These are phyloP conservation scores for Dendrolimus kikuchii DNA, from an alignment of 1,140 invertebrate genomes.

Conservation along the genomic window DNA sequence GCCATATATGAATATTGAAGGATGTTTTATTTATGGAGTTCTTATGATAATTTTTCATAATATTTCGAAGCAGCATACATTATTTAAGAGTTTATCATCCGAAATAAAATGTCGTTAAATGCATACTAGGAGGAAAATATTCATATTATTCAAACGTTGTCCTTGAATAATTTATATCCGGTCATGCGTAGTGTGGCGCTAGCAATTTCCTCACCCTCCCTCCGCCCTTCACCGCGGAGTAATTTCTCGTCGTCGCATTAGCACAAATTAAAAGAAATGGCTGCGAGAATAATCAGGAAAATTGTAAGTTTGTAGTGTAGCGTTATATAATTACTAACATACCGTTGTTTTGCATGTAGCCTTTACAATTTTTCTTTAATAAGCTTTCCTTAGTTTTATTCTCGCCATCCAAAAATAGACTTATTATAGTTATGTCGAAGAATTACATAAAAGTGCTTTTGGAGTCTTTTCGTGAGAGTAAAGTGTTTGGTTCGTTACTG, in stretches of 20 bases:
- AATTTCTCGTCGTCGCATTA: constrained; percentile 45
- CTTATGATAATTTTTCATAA: no score
- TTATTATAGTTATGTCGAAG: constrained; percentile 66
- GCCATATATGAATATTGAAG: no score
- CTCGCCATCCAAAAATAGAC: constrained; percentile 65
- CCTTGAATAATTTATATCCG: constrained; percentile 44
- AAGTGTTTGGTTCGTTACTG: constrained; percentile 45
- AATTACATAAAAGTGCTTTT: constrained; percentile 71
- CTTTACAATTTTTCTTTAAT: constrained; percentile 19
- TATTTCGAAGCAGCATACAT: no score
- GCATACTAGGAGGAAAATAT: background rate
- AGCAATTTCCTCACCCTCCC: constrained; percentile 61
- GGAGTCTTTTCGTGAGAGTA: constrained; percentile 70
- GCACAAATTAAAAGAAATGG: constrained; percentile 64
- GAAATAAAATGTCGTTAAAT: constrained; percentile 1
- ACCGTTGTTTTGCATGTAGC: constrained; percentile 39
- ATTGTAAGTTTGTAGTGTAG: constrained; percentile 63
- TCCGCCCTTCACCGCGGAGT: constrained; percentile 52
- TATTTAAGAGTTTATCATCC: background rate
- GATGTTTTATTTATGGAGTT: no score
- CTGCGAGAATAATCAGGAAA: constrained; percentile 69
- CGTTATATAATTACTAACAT: constrained; percentile 29
- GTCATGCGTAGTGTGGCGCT: constrained; percentile 64
- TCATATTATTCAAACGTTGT: constrained; percentile 6
- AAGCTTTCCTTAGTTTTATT: constrained; percentile 33